Evolutionary conservation across 1,140 invertebrate genomes (phyloP).

Genomic region (Papilio glaucus): DNA sequence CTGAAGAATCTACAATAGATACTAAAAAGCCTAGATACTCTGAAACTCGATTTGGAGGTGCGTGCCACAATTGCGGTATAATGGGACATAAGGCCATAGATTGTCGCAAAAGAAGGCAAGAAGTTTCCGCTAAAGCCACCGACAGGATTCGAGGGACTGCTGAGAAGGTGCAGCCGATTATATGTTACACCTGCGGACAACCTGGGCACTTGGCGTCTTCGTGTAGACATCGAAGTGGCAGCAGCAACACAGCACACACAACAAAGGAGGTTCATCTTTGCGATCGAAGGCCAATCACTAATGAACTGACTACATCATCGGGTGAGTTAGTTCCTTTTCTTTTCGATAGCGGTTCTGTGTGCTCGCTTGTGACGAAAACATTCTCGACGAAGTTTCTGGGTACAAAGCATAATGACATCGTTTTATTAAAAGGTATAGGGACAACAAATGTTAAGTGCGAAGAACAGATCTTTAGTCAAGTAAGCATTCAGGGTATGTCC

Average conservation of each 20-base stretch:
- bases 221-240: constrained; percentile 39
- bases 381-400: constrained; percentile 40
- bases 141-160: too few relatives aligned
- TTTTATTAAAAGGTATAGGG: constrained; percentile 30
- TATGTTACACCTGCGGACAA: constrained; percentile 42
- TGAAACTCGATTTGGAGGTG: constrained; percentile 38
- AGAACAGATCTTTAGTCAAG: too few relatives aligned
- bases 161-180: neutral
- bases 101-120: constrained; percentile 40
- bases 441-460: too few relatives aligned
- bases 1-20: constrained; percentile 6
- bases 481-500: too few relatives aligned
- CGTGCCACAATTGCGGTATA: constrained; percentile 41
- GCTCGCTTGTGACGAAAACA: constrained; percentile 44
- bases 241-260: constrained; percentile 4
- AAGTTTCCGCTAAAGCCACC: too few relatives aligned
- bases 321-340: constrained; percentile 49
- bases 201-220: constrained; percentile 41
- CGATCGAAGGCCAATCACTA: constrained; percentile 36
- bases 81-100: constrained; percentile 37
- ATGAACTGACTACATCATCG: constrained; percentile 44
- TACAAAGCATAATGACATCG: constrained; percentile 42
- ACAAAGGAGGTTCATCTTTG: constrained; percentile 47
- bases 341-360: constrained; percentile 49
- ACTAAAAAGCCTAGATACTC: constrained; percentile 16